Evolutionary conservation across 2,113 vertebrate genomes (phyloP).

Genomic region (Coryphaenoides rupestris): DNA sequence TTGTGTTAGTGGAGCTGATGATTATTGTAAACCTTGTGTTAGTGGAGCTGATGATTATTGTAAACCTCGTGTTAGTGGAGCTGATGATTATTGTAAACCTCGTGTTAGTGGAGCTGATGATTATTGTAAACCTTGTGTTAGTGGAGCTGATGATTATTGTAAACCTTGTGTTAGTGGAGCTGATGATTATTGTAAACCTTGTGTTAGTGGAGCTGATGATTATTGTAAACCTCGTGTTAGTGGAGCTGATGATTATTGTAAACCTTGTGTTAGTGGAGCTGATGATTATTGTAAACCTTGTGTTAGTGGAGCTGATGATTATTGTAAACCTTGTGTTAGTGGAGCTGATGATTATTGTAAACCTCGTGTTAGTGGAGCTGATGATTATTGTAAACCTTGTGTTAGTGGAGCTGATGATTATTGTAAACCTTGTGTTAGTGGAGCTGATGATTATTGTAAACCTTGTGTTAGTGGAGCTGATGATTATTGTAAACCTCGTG

Average conservation of each 20-base stretch:
- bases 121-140: not conserved
- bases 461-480: not conserved
- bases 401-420: not conserved
- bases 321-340: constrained; percentile 9
- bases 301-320: not conserved
- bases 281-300: not conserved
- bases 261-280: not conserved
- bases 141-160: too few relatives aligned
- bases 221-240: too few relatives aligned
- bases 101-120: not conserved
- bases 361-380: too few relatives aligned
- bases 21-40: too few relatives aligned
- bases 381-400: too few relatives aligned
- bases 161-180: constrained; percentile 14
- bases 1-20: too few relatives aligned
- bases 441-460: not conserved
- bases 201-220: too few relatives aligned
- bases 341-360: too few relatives aligned
- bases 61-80: too few relatives aligned
- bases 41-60: too few relatives aligned
- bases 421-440: not conserved
- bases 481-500: not conserved
- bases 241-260: not conserved
- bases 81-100: not conserved
- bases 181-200: too few relatives aligned